These are phyloP conservation scores for Standfussiana lucernea DNA, from an alignment of 2,888 invertebrate genomes.

Conservation along the genomic window DNA sequence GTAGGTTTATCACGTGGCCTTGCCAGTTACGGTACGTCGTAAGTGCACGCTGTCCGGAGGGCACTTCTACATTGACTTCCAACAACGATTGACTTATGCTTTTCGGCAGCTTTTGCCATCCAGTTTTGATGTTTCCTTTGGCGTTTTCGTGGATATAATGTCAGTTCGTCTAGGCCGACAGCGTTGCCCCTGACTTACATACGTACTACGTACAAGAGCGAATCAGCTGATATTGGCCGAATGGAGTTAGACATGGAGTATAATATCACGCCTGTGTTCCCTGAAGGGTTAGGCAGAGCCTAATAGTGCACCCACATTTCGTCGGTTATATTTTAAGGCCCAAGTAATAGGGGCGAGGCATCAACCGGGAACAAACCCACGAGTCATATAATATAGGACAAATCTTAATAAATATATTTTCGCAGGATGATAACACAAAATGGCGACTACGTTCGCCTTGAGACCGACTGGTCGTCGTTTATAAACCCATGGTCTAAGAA, in stretches of 20 bases:
- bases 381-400: not conserved
- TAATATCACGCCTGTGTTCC: no score
- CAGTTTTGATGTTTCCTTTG: not conserved
- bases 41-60: not conserved
- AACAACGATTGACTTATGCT: not conserved
- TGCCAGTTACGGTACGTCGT: not conserved
- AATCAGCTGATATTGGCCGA: not conserved
- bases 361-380: not conserved
- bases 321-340: not conserved
- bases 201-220: not conserved
- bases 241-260: no score
- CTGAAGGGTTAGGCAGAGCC: no score
- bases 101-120: not conserved
- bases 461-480: constrained; percentile 98
- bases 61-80: not conserved
- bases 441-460: constrained; percentile 95
- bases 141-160: not conserved
- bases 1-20: not conserved
- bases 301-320: not conserved
- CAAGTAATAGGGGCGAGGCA: not conserved
- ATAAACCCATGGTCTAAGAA: constrained; percentile 98
- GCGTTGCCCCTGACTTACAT: not conserved
- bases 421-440: constrained; percentile 95
- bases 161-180: not conserved
- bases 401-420: constrained; percentile 15